These are phyloP conservation scores for Datnioides undecimradiatus DNA, from an alignment of 2,113 vertebrate genomes.

Conservation along the genomic window DNA sequence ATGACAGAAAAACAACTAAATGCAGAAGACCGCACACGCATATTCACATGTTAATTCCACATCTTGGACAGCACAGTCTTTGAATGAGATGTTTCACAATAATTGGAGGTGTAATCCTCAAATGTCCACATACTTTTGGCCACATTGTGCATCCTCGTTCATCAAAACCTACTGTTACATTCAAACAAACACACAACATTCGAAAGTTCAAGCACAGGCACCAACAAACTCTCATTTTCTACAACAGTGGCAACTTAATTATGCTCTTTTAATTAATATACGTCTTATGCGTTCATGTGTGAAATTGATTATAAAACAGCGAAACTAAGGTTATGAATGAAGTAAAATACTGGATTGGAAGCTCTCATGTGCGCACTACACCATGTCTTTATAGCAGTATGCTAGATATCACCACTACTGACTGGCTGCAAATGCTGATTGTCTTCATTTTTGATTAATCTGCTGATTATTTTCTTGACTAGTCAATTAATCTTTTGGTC, in stretches of 20 bases:
- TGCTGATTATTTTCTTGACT: not conserved
- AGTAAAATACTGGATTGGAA: not conserved
- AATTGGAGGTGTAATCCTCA: not conserved
- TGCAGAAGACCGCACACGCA: not conserved
- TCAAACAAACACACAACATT: not conserved
- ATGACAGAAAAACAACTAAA: not conserved
- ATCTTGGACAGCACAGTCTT: too few relatives aligned
- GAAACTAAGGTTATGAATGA: not conserved
- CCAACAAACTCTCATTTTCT: not conserved
- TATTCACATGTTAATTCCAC: not conserved
- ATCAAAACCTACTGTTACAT: not conserved
- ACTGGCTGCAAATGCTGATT: not conserved
- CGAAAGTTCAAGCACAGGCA: not conserved
- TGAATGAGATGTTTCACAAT: not conserved
- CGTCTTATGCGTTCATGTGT: conserved; percentile 1
- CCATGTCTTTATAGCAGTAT: not conserved
- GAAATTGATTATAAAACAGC: not conserved
- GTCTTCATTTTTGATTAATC: not conserved
- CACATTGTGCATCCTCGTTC: too few relatives aligned
- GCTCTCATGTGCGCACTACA: not conserved
- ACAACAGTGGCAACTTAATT: not conserved
- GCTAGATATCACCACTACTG: not conserved
- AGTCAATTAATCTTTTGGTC: not conserved
- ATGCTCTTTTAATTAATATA: not conserved
- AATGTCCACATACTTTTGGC: not conserved